Evolutionary conservation across 2,888 invertebrate genomes (phyloP), one percentile per base, ranked within the genome.

Genomic region (Eulithis prunata): DNA sequence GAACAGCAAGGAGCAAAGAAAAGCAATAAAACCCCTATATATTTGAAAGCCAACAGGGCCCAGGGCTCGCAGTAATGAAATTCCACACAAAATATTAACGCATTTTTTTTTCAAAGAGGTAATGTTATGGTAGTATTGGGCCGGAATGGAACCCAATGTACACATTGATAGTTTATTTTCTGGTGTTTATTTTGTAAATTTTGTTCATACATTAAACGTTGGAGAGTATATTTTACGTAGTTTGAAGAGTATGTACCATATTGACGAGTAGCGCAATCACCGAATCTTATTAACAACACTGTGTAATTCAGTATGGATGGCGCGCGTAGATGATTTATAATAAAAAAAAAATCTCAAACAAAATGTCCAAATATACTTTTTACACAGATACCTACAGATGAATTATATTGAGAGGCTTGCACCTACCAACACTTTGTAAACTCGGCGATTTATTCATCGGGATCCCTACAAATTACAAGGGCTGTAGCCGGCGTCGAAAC

Each of bases 11-110:
- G 77, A 76, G 77, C 82, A 80, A 85, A 87, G 87, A 83, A 88
- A 87, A 83, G 85, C 90, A 91, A 91, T 91, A 91, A 91, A 90
- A 90, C 82, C 85, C 84, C 87, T 89, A 90, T 91, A 88, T 91
- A 89, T 90, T 89, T 84, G 84, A 90, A 90, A 90, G 87, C 85
- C 88, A 89, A 88, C 88, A 86, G 82, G 84, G 79, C 89, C 88
- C 88, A 86, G 82, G 84, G 79, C 81, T 80, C 85, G 86, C 84
- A 82, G 80, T 91, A 91, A 91, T 91, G 90, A 91, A 90, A 91
- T 91, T 91, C 91, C 87, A 86, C 79, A 85, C 82, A 80, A 87
- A 91, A 90, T 91, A 91, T 88, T 88, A 88, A 86, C 88, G 87
- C 86, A 49, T 11, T 49, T 89, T 88, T 88, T 89, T 90, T 88